Conservation (phyloP, 2,797 vertebrate species). For the Sebastes iracundus region DNA sequence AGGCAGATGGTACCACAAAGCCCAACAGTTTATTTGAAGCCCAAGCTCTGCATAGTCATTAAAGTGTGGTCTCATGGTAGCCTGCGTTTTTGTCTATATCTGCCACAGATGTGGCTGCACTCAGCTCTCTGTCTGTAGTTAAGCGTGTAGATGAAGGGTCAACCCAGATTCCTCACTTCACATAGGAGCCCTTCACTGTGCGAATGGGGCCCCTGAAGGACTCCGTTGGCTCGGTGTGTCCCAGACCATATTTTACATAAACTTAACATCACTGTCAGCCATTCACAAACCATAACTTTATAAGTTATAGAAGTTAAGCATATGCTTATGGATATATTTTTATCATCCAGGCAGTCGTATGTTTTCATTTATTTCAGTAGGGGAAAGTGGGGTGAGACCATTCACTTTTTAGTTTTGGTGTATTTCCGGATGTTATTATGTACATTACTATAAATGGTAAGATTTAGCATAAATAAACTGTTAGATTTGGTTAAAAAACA, state of each 20-base stretch:
- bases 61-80: slow-evolving; percentile 70
- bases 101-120: slow-evolving; percentile 60
- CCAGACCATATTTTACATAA: slow-evolving; percentile 5
- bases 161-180: slow-evolving; percentile 46
- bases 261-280: background rate
- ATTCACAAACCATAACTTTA: background rate
- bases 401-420: background rate
- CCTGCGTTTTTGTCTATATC: slow-evolving; percentile 61
- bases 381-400: background rate
- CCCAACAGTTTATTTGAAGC: slow-evolving; percentile 77
- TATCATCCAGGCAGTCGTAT: background rate
- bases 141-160: slow-evolving; percentile 36
- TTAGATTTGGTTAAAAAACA: background rate
- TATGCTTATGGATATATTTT: background rate
- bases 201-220: slow-evolving; percentile 8
- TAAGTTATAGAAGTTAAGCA: background rate
- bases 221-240: slow-evolving; percentile 3
- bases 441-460: background rate
- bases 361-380: background rate
- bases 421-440: background rate
- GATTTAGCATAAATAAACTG: background rate
- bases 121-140: slow-evolving; percentile 40
- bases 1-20: slow-evolving; percentile 67
- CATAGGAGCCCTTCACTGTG: slow-evolving; percentile 4
- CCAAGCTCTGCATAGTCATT: slow-evolving; percentile 74